phyloP scores from a whole-genome alignment of 2,797 vertebrate genomes.

The Euphonia xanthogaster region DNA sequence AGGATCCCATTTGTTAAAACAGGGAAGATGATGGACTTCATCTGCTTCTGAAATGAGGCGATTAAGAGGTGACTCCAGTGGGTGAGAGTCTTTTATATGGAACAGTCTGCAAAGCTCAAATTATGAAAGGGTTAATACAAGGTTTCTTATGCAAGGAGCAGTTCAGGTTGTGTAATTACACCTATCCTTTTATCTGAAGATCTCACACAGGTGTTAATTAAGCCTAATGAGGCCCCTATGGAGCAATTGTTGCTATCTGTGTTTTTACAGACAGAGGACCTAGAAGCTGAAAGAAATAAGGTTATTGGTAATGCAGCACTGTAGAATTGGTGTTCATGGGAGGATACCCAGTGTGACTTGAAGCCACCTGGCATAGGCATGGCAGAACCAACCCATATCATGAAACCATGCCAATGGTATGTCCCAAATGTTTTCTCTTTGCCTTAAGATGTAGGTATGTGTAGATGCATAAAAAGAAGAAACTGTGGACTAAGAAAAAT shows the following conservation, averaged over 20 bases:
- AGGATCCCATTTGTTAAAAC: background rate
- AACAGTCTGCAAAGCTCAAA: background rate
- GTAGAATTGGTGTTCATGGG: background rate
- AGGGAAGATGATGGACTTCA: background rate
- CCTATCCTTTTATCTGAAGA: slow-evolving; percentile 10
- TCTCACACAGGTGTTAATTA: slow-evolving; percentile 51
- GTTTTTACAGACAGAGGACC: background rate
- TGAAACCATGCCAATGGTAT: background rate
- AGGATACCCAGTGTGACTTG: background rate
- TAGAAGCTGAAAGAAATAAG: background rate
- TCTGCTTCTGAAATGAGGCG: background rate
- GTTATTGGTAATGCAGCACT: background rate
- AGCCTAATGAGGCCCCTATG: slow-evolving; percentile 6
- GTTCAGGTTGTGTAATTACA: slow-evolving; percentile 27
- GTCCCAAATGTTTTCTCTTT: background rate
- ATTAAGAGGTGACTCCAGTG: background rate
- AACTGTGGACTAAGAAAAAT: background rate
- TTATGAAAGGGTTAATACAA: background rate
- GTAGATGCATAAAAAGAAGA: background rate
- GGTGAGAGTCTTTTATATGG: background rate
- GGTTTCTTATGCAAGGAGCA: background rate
- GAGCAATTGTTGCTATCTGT: slow-evolving; percentile 25
- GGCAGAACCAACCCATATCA: background rate
- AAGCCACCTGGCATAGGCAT: background rate
- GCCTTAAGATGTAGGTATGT: background rate